Conservation (phyloP, 2,113 vertebrate genomes). For the Oryzias melastigma region DNA sequence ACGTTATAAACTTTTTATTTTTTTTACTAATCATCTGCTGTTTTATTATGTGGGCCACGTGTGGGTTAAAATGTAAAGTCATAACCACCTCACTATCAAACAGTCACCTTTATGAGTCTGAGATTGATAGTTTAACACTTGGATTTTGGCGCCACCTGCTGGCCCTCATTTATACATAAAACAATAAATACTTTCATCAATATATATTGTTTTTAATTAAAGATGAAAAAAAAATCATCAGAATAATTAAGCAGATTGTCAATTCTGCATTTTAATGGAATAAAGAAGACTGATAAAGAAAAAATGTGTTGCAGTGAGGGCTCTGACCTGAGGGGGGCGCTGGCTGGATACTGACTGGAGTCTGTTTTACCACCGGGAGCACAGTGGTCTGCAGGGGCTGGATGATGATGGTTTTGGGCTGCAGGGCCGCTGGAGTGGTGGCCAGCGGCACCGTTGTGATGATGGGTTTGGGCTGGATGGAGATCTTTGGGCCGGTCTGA, state of each 20-base stretch:
- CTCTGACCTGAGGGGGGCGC: conserved; percentile 83
- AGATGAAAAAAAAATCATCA: background rate
- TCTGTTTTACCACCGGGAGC: conserved; percentile 82
- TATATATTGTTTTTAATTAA: too few species aligned
- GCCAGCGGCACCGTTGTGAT: conserved; percentile 84
- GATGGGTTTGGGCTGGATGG: conserved; percentile 87
- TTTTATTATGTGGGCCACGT: background rate
- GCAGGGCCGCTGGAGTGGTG: conserved; percentile 73
- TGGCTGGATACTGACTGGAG: conserved; percentile 84
- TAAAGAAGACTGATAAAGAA: background rate
- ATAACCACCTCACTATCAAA: background rate
- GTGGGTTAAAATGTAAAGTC: background rate
- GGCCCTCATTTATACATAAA: conserved; percentile 10
- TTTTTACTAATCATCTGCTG: background rate
- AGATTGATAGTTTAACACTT: background rate
- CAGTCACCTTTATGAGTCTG: background rate
- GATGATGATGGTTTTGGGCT: conserved; percentile 90
- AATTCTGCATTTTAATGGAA: conserved; percentile 2
- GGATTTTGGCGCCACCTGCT: conserved; percentile 60
- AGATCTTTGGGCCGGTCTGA: conserved; percentile 80
- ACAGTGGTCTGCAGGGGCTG: conserved; percentile 84
- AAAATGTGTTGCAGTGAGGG: conserved; percentile 18
- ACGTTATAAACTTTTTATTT: background rate
- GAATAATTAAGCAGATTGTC: background rate
- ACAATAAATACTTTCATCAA: too few species aligned